Base-by-base conservation (phyloP, 2,113 vertebrate species). In the Nycticebus coucang region DNA sequence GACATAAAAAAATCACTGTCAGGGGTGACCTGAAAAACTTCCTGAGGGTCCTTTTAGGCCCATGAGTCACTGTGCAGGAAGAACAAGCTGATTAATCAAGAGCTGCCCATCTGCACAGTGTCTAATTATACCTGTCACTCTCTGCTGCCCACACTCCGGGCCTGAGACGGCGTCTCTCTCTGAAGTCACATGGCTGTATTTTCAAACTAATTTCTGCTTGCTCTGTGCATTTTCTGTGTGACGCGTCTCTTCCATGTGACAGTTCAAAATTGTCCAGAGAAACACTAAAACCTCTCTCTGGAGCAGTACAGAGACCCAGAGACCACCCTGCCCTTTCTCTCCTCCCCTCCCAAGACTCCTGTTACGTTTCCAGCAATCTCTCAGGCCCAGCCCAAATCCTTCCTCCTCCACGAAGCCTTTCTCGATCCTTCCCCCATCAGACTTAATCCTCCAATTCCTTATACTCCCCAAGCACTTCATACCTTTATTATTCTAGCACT, bases 401-500 rank as follows among this genome's bases (percentile, higher is more conserved):
- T 96, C 95, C 97, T 97, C 95, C 93, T 97, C 95, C 96, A 37
- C 94, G 97, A 98, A 97, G 95, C 60, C 96, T 87, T 80, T 97
- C 92, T 94, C 78, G 93, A 93, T 93, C 93, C 93, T 79, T 28
- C 94, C 81, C 79, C 64, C 91, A 89, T 94, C 97, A 95, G 89
- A 80, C 89, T 94, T 96, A 96, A 97, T 95, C 96, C 89, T 69
- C 59, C 94, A 80, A 80, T 89, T 94, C 81, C 80, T 72, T 72
- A 18, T 28, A 85, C 68, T 89, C 96, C 87, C 91, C 75, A 45
- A 89, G 87, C 89, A 89, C 95, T 97, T 95, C 96, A 92, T 95
- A 91, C 84, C 95, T 95, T 97, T 97, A 96, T 97, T 96, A 96
- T 97, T 96, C 94, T 98, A 97, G 95, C 97, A 96, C 97, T 96